Base-by-base conservation (phyloP, 2,113 vertebrate genomes). In the Scophthalmus maximus region DNA sequence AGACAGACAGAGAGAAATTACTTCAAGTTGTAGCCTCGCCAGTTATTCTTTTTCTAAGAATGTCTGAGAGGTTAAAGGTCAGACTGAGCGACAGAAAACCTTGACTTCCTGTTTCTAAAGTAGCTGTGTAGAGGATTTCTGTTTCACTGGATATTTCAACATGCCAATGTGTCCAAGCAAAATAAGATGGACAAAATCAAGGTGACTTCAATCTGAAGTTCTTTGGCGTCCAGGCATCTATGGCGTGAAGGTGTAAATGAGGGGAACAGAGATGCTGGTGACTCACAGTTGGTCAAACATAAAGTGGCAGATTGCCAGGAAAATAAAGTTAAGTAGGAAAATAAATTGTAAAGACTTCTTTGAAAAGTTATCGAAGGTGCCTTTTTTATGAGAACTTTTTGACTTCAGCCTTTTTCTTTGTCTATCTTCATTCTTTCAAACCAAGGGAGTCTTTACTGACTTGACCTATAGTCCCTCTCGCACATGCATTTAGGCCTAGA, bases 11-110 rank as follows among this genome's bases (percentile, higher is more conserved):
- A 69, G 49, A 79, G 5, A 95, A 85, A 95, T 93, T 66, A 90
- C 84, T 95, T 92, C 93, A 94, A 84, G 90, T 91, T 94, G 92
- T 91, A 85, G 50, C 57, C 22, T 78, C 87, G 61, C 57, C 73
- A 49, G 10, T 53, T 78, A 81, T 87, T 25, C 17, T 69, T 77
- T 92, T 88, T 88, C 79, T 76, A 85, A 69, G 73, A 51, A 90
- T 86, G 81, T 85, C 79, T 89, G 70, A 69, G 34, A 61, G 61
- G 78, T 75, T 46, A 77, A 71, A 83, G 65, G 66, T 76, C 92
- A 91, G 86, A 85, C 81, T 74, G 59, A 86, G 34, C 83, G 79
- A 84, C 71, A 79, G 42, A 68, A 88, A 91, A 89, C 86, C 73
- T 68, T 10, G 38, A 70, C 86, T 92, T 91, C 79, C 79, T 88